Percentiles rank a stretch among this genome's conserved stretches.
Conservation (phyloP, 2,888 invertebrate species). For the Hedychridium roseum region DNA sequence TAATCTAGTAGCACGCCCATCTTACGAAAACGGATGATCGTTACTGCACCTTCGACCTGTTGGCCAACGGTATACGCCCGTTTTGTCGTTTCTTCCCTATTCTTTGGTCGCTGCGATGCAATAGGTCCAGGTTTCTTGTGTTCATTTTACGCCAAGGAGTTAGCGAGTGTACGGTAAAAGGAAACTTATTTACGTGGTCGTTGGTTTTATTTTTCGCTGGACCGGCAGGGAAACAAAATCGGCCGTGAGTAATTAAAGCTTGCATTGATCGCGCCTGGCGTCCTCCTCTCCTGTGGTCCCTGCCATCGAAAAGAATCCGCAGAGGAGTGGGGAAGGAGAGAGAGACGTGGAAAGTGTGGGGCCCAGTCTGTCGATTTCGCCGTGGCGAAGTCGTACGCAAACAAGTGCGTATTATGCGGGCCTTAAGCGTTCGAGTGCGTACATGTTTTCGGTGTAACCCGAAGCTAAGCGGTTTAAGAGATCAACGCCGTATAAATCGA, state of each 20-base stretch:
- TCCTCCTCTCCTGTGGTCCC: slow-evolving; percentile 2
- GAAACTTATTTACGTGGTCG: no score
- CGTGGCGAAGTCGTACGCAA: slow-evolving; percentile 46
- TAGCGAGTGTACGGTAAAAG: no score
- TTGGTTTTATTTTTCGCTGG: no score
- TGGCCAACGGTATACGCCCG: slow-evolving; percentile 12
- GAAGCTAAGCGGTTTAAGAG: slow-evolving; percentile 64
- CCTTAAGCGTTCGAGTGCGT: slow-evolving; percentile 57
- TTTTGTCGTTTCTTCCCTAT: slow-evolving; percentile 10
- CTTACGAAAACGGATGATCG: slow-evolving; percentile 16
- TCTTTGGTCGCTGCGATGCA: slow-evolving; percentile 14
- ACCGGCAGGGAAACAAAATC: no score
- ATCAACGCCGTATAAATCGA: slow-evolving; percentile 57
- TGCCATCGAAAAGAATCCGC: background rate
- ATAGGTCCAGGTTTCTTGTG: no score
- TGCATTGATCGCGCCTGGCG: no score
- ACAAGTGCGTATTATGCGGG: slow-evolving; percentile 57
- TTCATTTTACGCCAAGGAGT: no score
- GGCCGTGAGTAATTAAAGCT: no score
- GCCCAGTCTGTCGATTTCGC: no score
- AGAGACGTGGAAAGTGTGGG: no score
- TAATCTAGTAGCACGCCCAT: no score
- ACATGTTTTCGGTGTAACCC: slow-evolving; percentile 64
- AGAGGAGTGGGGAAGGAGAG: no score
- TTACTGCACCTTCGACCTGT: slow-evolving; percentile 12